These are phyloP conservation scores for Picus viridis DNA, from an alignment of 2,797 vertebrate genomes.

Conservation along the genomic window DNA sequence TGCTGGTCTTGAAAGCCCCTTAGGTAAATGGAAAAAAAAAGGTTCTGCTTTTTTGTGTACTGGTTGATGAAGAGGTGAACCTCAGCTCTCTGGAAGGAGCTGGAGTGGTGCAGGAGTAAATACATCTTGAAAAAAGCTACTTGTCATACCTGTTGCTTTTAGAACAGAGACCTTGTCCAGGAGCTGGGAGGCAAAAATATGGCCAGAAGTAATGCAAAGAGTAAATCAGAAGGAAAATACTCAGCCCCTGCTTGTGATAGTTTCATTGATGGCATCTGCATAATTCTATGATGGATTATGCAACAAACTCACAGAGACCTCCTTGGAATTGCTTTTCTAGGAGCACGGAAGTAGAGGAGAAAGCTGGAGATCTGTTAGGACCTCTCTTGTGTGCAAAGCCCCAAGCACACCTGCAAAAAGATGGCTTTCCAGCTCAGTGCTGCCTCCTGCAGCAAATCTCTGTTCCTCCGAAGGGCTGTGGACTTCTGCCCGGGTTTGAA, in stretches of 20 bases:
- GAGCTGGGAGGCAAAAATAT: background rate
- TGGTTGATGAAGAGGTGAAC: background rate
- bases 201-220: background rate
- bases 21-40: background rate
- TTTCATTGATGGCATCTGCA: background rate
- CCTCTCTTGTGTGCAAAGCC: background rate
- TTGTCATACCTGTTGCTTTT: background rate
- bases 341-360: background rate
- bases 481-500: background rate
- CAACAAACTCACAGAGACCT: background rate
- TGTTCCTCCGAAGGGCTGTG: background rate
- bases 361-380: background rate
- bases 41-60: background rate
- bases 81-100: background rate
- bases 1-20: background rate
- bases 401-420: background rate
- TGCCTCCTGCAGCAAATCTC: background rate
- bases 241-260: background rate
- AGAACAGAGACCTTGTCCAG: background rate
- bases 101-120: background rate
- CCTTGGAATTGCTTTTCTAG: background rate
- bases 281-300: conserved; percentile 21
- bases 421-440: background rate
- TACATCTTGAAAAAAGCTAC: background rate
- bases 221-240: conserved; percentile 7